Conservation (phyloP, 2,888 invertebrate genomes). For the Ectropis crepuscularia region DNA sequence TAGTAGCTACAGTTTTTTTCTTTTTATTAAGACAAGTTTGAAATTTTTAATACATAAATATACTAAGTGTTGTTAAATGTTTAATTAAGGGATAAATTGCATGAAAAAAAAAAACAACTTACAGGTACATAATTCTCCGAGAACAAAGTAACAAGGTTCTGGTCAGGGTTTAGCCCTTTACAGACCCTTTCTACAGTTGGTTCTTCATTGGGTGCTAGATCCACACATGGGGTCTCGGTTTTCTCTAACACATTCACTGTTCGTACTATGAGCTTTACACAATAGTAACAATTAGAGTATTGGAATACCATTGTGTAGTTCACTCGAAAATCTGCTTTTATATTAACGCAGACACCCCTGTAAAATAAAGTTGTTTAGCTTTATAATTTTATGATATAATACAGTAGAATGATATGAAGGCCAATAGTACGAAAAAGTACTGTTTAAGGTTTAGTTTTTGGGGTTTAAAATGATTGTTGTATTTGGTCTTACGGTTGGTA, state of each 20-base stretch:
- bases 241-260: conserved; percentile 96
- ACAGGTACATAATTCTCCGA: conserved; percentile 94
- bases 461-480: too few relatives aligned
- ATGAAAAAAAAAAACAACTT: conserved; percentile 49
- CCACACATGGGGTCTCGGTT: conserved; percentile 93
- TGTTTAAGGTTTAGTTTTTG: too few relatives aligned
- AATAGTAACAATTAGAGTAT: conserved; percentile 90
- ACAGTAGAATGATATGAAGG: too few relatives aligned
- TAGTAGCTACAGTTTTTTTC: too few relatives aligned
- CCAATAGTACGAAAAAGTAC: too few relatives aligned
- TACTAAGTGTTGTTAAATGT: too few relatives aligned
- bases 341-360: conserved; percentile 89
- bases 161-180: conserved; percentile 89
- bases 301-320: conserved; percentile 94
- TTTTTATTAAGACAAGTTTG: too few relatives aligned
- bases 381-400: too few relatives aligned
- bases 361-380: conserved; percentile 36
- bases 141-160: conserved; percentile 93
- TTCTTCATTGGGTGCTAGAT: conserved; percentile 85
- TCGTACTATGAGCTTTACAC: conserved; percentile 92
- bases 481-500: too few relatives aligned
- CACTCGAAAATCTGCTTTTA: conserved; percentile 89
- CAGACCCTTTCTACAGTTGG: conserved; percentile 92
- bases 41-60: too few relatives aligned
- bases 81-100: background rate